Evolutionary conservation across 1,140 invertebrate genomes (phyloP), one percentile per base, ranked within the genome.

Genomic region (Dryas iulia): DNA sequence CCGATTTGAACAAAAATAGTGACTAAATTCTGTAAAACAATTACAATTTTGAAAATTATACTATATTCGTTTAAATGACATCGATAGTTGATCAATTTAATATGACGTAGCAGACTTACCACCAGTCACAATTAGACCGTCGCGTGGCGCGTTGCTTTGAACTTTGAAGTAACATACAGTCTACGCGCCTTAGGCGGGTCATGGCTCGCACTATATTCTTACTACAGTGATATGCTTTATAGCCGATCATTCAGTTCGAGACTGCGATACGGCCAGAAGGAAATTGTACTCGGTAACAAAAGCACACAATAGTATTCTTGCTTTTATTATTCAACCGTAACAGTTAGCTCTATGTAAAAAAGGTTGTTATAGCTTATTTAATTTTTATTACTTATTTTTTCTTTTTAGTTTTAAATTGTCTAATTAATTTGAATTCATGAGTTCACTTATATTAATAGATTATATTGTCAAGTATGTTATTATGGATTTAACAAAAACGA

Each of bases 241-340:
- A 81, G 80, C 74, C 77, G 82, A 71, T 87, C 84, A n/a, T 82
- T 85, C 71, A 82, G 82, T 67, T 83, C 82, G 24, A 74, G 83
- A 25, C 74, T 88, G 25, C 73, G 83, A 60, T 72, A 78, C 71
- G 79, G 77, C 18, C 39, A 73, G 56, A 86, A 79, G 73, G 82
- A 89, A 75, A 59, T 89, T 23, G 59, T 86, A 24, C 81, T 86
- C 62, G 84, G 84, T 87, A 85, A 86, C 73, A 52, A 8, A 64
- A 52, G 26, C 56, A 59, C 53, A 33, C 5, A 69, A 11, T 26
- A 53, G 59, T 68, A 7, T 61, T 24, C 8, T 53, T n/a, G 33
- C 24, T 30, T 53, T 53, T 24, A 12, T 28, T 12, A 39, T 25
- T 39, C n/a, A 47, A 47, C 8, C 1, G 2, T 7, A 47, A 10